Base-by-base conservation (phyloP, 2,888 invertebrate species). In the Hydriomena furcata region DNA sequence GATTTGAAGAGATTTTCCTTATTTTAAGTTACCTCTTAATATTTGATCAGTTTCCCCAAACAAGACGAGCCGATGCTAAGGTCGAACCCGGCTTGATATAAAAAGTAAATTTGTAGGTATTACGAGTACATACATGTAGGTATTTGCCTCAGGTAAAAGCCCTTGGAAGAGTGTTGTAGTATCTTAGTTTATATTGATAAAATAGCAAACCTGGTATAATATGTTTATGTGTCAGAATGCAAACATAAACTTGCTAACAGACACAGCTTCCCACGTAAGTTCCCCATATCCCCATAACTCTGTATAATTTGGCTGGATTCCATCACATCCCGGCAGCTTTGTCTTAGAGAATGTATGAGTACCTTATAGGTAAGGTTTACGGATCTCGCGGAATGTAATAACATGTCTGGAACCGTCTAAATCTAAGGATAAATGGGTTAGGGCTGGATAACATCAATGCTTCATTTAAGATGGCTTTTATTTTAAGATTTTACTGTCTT, bases 341-440 rank as follows among this genome's bases (percentile, higher is more conserved):
- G 65, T 66, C 61, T 67, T 64, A 71, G 65, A 60, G 64, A 60
- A 60, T 58, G 63, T 68, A 65, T 4, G 17, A 17, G 17, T 37
- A 37, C 31, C 13, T n/a, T 10, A 30, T 43, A 47, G 37, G 46
- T 34, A 11, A 30, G 32, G 24, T 34, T 34, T 17, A 24, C 11
- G 62, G 60, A 58, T 58, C 58, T 66, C 61, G 55, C 53, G 72
- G 72, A 73, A 73, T 74, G 70, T 71, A 70, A 73, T 71, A 74
- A 65, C 60, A 64, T 54, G 55, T 35, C 44, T 58, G 52, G 23
- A 38, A 50, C 38, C 36, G 31, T 35, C 41, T 55, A 47, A 45
- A 45, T 52, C 46, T 43, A 43, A 42, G 20, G 35, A 44, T 28
- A 20, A 34, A 43, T 20, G 42, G 25, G 21, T 12, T 11, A 28